Evolutionary conservation across 2,113 vertebrate genomes (phyloP).

Genomic region (Brachypteracias leptosomus): DNA sequence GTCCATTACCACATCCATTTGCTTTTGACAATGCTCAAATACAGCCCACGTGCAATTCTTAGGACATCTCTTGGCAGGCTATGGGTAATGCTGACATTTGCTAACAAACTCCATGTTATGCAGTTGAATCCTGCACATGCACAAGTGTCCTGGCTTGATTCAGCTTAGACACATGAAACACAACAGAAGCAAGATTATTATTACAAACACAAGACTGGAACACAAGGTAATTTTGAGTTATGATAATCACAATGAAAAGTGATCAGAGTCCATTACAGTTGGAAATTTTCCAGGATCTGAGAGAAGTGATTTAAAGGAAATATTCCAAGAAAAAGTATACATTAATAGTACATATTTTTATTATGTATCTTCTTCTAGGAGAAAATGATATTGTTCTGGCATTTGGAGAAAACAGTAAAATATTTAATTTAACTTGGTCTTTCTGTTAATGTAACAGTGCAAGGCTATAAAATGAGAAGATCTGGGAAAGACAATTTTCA

Average conservation of each 20-base stretch:
- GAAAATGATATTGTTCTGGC: not conserved
- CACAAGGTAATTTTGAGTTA: not conserved
- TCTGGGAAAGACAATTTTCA: not conserved
- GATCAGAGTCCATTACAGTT: not conserved
- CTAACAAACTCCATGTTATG: not conserved
- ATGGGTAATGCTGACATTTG: not conserved
- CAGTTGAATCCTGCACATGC: no score
- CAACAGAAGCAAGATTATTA: not conserved
- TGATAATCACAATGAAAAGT: not conserved
- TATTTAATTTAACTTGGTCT: not conserved
- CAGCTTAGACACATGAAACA: not conserved
- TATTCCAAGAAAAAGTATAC: not conserved
- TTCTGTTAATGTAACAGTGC: not conserved
- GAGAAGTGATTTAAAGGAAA: not conserved
- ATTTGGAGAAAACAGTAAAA: not conserved
- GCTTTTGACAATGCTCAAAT: not conserved
- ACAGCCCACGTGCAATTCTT: rapidly evolving
- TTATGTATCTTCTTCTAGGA: not conserved
- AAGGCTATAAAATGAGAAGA: not conserved
- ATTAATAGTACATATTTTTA: not conserved
- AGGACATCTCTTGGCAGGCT: not conserved
- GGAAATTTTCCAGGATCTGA: not conserved
- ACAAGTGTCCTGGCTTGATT: not conserved
- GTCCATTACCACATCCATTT: not conserved
- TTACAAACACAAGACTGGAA: not conserved